phyloP scores from a whole-genome alignment of 2,113 vertebrate species.

The Syngnathoides biaculeatus region DNA sequence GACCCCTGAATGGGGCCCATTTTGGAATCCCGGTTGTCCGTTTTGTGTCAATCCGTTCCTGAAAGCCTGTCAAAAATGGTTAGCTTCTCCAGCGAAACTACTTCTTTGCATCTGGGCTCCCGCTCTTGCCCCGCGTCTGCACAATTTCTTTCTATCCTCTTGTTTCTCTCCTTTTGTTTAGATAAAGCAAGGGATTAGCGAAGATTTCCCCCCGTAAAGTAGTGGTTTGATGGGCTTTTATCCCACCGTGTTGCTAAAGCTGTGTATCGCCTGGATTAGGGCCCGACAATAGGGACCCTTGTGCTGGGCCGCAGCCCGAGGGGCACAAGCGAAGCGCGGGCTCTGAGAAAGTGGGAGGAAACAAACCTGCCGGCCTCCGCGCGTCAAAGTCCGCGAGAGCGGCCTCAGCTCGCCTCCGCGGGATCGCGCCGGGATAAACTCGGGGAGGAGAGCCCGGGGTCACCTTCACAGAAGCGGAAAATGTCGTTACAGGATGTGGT shows the following conservation, averaged over 20 bases:
- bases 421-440: slow-evolving; percentile 40
- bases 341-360: slow-evolving; percentile 77
- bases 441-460: slow-evolving; percentile 28
- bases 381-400: slow-evolving; percentile 66
- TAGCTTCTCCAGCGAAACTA: slow-evolving; percentile 90
- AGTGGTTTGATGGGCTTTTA: slow-evolving; percentile 98
- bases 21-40: slow-evolving; percentile 68
- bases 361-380: slow-evolving; percentile 76
- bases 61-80: slow-evolving; percentile 93
- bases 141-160: slow-evolving; percentile 78
- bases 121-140: slow-evolving; percentile 87
- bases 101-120: slow-evolving; percentile 90
- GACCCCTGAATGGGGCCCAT: slow-evolving; percentile 69
- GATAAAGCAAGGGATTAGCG: slow-evolving; percentile 97
- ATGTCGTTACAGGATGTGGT: neutral
- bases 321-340: slow-evolving; percentile 75
- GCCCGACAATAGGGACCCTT: slow-evolving; percentile 90
- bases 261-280: slow-evolving; percentile 94
- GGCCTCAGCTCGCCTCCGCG: slow-evolving; percentile 28
- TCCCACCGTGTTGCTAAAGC: slow-evolving; percentile 94
- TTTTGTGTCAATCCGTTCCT: slow-evolving; percentile 69
- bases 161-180: slow-evolving; percentile 88
- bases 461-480: slow-evolving; percentile 2
- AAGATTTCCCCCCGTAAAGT: slow-evolving; percentile 98
- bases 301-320: slow-evolving; percentile 85